Conservation (phyloP, 1,140 invertebrate species). For the Pollicipes pollicipes region DNA sequence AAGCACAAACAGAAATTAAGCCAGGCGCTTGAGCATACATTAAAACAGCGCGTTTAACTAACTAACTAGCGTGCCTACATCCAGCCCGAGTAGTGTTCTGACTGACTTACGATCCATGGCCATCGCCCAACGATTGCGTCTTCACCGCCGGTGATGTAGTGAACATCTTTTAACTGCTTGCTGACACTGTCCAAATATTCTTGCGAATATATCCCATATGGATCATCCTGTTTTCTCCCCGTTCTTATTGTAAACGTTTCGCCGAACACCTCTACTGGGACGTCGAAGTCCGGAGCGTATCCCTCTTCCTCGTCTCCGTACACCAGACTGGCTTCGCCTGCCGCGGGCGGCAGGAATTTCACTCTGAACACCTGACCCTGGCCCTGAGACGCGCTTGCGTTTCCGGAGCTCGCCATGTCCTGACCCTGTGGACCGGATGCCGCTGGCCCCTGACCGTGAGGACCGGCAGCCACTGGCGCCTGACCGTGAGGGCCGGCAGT, state of each 20-base stretch:
- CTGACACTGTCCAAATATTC: neutral
- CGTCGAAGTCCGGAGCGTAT: neutral
- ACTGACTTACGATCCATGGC: neutral
- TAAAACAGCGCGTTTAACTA: too few species aligned
- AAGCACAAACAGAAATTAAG: too few species aligned
- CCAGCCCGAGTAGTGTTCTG: too few species aligned
- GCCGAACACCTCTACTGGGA: neutral
- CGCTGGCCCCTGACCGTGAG: too few species aligned
- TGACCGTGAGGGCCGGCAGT: too few species aligned
- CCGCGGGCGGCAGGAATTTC: neutral
- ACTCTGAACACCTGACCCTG: neutral
- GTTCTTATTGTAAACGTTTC: neutral
- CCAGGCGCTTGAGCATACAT: too few species aligned
- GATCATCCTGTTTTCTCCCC: neutral
- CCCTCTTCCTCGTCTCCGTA: neutral
- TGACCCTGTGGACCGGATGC: neutral
- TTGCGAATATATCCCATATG: neutral
- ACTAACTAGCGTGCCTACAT: too few species aligned
- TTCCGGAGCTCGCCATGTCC: too few species aligned
- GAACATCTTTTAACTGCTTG: neutral
- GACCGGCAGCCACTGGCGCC: too few species aligned
- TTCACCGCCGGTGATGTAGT: neutral
- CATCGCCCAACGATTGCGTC: neutral
- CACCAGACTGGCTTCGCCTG: neutral
- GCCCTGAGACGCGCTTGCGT: neutral